Evolutionary conservation across 2,888 invertebrate genomes (phyloP), one percentile per base, ranked within the genome.

Genomic region (Himalopsyche kuldschensis): DNA sequence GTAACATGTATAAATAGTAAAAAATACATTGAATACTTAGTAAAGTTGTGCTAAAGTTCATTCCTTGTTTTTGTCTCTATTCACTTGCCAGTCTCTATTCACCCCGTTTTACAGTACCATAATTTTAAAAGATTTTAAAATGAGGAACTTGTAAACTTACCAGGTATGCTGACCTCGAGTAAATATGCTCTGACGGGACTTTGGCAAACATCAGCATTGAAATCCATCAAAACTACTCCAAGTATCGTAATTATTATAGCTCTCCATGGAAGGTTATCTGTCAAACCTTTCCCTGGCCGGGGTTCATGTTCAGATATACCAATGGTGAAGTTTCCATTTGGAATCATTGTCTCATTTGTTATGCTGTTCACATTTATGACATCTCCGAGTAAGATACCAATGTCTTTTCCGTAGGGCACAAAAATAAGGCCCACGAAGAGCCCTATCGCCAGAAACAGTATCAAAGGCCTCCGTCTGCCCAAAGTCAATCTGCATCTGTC

Each of bases 171-270:
- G 84, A 94, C 92, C 86, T 94, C 94, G 75, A 94, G 88, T 80
- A 94, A 88, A 88, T 94, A 94, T 8, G 94, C 93, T 85, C 94
- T 89, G 1, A 93, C 91, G 0, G 94, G 94, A 69, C 93, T 93
- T 88, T 94, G 94, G 86, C 94, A 94, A 1, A 94, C 93, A 87
- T 94, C 94, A 24, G 94, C 93, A 88, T 93, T 92, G 87, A 94
- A 94, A 87, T 94, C 94, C 84, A 94, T 87, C 81, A 94, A 87
- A 1, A 94, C 92, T 80, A 93, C 93, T 24, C 94, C 94, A 5
- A 94, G 85, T 11, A 94, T 92, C 0, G 94, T 94, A 63, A 94
- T 89, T 77, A 92, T 88, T 0, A 90, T 89, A n/a, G 92, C 92
- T 89, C 84, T 90, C 89, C 75, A 87, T 88, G 82, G 89, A 87